Conservation (phyloP, 2,888 invertebrate genomes). For the Beris chalybata region DNA sequence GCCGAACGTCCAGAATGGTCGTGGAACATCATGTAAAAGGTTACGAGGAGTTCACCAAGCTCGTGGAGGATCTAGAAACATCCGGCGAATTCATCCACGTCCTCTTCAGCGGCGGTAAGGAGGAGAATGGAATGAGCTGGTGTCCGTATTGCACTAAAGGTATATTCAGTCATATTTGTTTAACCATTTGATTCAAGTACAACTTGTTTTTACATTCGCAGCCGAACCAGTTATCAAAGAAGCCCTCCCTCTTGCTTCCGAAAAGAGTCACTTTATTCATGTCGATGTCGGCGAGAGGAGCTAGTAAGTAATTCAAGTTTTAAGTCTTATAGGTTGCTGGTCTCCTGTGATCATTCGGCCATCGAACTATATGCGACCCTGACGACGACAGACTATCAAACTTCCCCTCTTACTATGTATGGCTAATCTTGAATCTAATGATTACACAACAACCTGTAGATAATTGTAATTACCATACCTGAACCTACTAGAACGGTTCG, state of each 20-base stretch:
- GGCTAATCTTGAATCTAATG: too few species aligned
- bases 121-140: constrained; percentile 75
- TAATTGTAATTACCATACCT: too few species aligned
- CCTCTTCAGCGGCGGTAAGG: constrained; percentile 55
- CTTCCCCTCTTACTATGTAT: too few species aligned
- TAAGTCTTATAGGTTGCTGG: too few species aligned
- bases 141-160: constrained; percentile 86
- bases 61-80: constrained; percentile 52
- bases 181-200: neutral
- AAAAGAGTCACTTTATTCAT: constrained; percentile 68
- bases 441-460: too few species aligned
- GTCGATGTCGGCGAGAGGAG: constrained; percentile 77
- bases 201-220: constrained; percentile 47
- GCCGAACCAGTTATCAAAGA: constrained; percentile 78
- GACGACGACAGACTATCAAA: too few species aligned
- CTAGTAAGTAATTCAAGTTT: constrained; percentile 62
- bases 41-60: constrained; percentile 54
- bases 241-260: constrained; percentile 64
- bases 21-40: constrained; percentile 54
- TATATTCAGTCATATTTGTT: constrained; percentile 57
- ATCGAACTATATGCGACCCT: too few species aligned
- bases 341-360: too few species aligned
- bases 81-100: constrained; percentile 52
- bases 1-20: constrained; percentile 48
- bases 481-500: too few species aligned